These are phyloP conservation scores for Artibeus jamaicensis DNA, from an alignment of 2,797 vertebrate genomes.

Conservation along the genomic window DNA sequence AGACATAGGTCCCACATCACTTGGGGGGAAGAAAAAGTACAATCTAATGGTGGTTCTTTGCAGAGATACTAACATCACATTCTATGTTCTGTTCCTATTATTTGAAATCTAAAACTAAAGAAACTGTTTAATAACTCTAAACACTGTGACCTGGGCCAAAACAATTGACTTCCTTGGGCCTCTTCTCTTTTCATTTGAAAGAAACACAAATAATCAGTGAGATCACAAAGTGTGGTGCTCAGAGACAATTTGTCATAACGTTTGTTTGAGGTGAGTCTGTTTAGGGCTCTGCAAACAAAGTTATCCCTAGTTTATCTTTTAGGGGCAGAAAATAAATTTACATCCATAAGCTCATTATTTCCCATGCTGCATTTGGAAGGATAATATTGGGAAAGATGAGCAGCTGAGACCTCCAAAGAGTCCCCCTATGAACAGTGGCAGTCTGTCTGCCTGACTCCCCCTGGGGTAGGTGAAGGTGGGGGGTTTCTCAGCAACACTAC, in stretches of 20 bases:
- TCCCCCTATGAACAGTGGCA: constrained; percentile 26
- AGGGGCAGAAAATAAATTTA: background rate
- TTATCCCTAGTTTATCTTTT: background rate
- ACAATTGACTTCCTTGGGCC: background rate
- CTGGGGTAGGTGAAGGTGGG: background rate
- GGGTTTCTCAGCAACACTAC: background rate
- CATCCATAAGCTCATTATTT: constrained; percentile 24
- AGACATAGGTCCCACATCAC: background rate
- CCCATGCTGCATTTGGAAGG: background rate
- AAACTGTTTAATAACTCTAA: constrained; percentile 3
- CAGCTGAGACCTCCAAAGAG: background rate
- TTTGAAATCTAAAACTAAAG: background rate
- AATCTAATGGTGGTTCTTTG: background rate
- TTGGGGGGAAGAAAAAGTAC: background rate
- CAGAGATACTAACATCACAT: background rate
- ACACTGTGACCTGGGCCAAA: background rate
- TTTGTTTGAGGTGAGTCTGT: background rate
- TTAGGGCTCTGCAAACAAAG: background rate
- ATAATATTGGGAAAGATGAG: background rate
- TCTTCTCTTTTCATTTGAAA: background rate
- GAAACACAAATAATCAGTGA: background rate
- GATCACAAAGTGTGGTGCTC: background rate
- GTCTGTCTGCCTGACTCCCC: background rate
- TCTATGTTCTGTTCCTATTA: background rate
- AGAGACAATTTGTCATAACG: background rate